Conservation (phyloP, 2,113 vertebrate species). For the Macaca mulatta region DNA sequence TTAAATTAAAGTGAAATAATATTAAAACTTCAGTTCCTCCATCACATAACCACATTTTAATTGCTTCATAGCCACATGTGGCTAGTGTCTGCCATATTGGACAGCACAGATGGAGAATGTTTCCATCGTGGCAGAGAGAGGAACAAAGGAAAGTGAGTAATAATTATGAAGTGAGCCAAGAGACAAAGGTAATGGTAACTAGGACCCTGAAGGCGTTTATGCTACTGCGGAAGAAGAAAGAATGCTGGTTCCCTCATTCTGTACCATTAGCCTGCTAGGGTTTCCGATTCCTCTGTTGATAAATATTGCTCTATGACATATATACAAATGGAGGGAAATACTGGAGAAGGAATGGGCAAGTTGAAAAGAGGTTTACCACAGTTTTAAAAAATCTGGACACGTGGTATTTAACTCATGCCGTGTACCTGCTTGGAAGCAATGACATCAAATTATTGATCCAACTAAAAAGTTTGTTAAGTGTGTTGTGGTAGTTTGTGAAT, state of each 20-base stretch:
- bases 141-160: neutral
- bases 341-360: neutral
- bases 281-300: neutral
- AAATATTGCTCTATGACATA: neutral
- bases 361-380: neutral
- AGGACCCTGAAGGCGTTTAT: neutral
- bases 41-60: neutral
- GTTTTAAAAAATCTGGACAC: neutral
- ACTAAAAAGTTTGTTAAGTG: neutral
- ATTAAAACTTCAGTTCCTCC: neutral
- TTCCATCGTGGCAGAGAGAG: neutral
- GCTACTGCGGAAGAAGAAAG: neutral
- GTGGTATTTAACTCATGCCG: neutral
- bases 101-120: neutral
- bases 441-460: neutral
- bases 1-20: neutral
- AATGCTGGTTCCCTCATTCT: neutral
- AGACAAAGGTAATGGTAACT: neutral
- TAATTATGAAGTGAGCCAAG: neutral
- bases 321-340: neutral
- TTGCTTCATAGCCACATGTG: neutral
- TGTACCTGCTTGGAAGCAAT: neutral
- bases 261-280: neutral
- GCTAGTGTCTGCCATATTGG: neutral
- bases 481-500: neutral